Evolutionary conservation across 2,797 vertebrate species (phyloP), one percentile per base, ranked within the genome.

Genomic region (Rhinogobio ventralis): DNA sequence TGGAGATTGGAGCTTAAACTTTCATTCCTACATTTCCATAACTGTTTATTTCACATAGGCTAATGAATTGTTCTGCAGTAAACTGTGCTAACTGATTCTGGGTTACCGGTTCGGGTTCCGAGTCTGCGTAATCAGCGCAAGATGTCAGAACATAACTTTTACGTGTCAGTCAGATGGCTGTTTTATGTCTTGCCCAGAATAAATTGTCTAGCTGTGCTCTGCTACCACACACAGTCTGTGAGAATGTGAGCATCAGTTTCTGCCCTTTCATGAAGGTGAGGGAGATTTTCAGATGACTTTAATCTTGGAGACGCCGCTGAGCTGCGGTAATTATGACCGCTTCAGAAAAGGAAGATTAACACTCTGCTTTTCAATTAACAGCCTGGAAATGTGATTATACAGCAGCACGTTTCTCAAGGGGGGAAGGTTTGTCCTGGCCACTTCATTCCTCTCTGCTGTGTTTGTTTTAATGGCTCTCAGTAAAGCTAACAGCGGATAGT

Each of bases 311-410:
- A 88, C 91, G 93, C 92, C 92, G 89, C 89, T 84, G 87, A 93
- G 89, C 89, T 83, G 85, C 85, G 91, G 93, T 95, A 94, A 95
- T 95, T 95, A 94, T 93, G 93, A 94, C 90, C 87, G 90, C 92
- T 93, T 89, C 71, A 83, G 82, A 76, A 83, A 82, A 71, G 76
- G 77, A 80, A 81, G 80, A 77, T 86, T 88, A 89, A 83, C 86
- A 83, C 23, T 69, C 51, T 81, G 87, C 64, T 91, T 92, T 94
- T 92, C 91, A 93, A 93, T 93, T 91, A 92, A 90, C 73, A 90
- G 86, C 77, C 87, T 46, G 72, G 78, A 87, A 82, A 85, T 82
- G 84, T 85, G 87, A 82, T 84, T 88, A 92, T 82, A 87, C 90
- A 64, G 73, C 33, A 57, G 62, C 82, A 90, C 88, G 84, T 72